Base-by-base conservation (phyloP, 2,888 invertebrate species). In the Acanthococcus lagerstroemiae region DNA sequence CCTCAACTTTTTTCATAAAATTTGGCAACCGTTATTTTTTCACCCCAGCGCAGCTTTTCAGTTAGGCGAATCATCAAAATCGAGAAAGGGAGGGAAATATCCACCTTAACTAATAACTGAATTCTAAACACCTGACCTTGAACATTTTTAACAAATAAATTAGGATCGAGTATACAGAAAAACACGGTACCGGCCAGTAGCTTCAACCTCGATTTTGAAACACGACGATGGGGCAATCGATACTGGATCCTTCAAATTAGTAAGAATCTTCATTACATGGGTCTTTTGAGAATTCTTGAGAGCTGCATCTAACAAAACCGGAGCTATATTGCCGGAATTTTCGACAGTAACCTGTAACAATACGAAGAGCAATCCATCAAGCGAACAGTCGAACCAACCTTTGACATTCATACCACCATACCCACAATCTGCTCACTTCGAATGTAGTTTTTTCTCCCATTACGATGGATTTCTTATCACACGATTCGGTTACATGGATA, bases 251-350 rank as follows among this genome's bases (percentile, higher is more conserved):
- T 37, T 24, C 2, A 44, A 37, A 54, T 52, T 37, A 5, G 19
- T 12, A 7, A 4, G 24, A 1, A 63, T 15, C 30, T 19, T 54
- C n/a, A 63, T n/a, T 9, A 63, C 44, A 7, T 63, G 17, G 37
- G 22, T 54, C 7, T 21, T 19, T 52, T 37, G 37, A 37, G 52
- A 63, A 63, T 63, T 52, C 9, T 30, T 27, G 15, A 63, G 12
- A 9, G 12, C 9, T 19, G 44, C 30, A 17, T 27, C 21, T 5
- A 1, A 37, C 3, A 63, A 3, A 22, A 17, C 4, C 7, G 22
- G 27, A 9, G 27, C 4, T 1, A 44, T 7, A 5, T 37, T 7
- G 3, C 52, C 37, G 6, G 15, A 21, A 25, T 63, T 63, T 22
- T 52, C 44, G 1, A 63, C 50, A 15, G 9, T 22, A 1, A 63